Percentiles rank a stretch among this genome's conserved stretches.
These are phyloP conservation scores for Pogonocichla stellata DNA, from an alignment of 2,113 vertebrate species.

Conservation along the genomic window DNA sequence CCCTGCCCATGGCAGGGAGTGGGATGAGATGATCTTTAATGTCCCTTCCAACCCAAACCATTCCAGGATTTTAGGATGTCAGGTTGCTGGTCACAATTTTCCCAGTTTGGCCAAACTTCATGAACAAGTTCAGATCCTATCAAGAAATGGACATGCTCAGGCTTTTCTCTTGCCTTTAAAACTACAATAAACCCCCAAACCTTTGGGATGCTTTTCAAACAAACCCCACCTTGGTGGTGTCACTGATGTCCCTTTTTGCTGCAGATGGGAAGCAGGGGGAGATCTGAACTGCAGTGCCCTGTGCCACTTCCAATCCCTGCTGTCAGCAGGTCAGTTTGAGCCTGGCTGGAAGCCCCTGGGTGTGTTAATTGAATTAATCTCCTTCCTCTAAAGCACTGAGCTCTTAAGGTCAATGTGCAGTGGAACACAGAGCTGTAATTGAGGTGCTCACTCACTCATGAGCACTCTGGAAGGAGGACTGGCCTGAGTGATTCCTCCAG, in stretches of 20 bases:
- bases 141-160: background rate
- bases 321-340: background rate
- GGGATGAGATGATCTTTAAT: rapidly evolving
- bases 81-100: background rate
- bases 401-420: slow-evolving; percentile 55
- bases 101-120: background rate
- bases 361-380: slow-evolving; percentile 56
- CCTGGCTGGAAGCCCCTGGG: background rate
- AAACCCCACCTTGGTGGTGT: background rate
- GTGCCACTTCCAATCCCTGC: background rate
- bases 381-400: background rate
- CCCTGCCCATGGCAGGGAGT: background rate
- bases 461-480: background rate
- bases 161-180: background rate
- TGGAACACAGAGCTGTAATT: background rate
- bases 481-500: background rate
- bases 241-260: background rate
- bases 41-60: background rate
- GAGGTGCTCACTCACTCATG: background rate
- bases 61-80: background rate
- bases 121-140: background rate
- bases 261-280: background rate
- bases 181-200: background rate
- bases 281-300: background rate
- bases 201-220: background rate